Conservation (phyloP, 1,140 invertebrate genomes). For the Berghia stephanieae region DNA sequence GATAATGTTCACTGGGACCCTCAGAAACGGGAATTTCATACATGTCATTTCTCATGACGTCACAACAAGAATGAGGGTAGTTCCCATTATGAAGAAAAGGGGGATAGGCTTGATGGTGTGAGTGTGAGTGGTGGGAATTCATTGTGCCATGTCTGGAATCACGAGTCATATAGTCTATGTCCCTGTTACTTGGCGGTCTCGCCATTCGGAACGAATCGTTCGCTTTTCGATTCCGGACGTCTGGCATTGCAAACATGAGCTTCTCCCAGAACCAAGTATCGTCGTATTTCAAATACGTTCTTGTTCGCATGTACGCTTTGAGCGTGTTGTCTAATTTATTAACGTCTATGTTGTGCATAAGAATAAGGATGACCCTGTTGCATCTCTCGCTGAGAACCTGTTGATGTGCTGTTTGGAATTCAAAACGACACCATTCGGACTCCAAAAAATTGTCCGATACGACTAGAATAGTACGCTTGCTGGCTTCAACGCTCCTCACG, state of each 20-base stretch:
- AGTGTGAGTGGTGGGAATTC: neutral
- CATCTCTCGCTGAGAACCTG: conserved; percentile 42
- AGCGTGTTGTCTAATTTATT: conserved; percentile 43
- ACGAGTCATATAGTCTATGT: conserved; percentile 32
- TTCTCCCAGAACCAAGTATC: conserved; percentile 92
- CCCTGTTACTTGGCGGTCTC: conserved; percentile 29
- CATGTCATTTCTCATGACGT: no score
- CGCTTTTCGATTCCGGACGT: conserved; percentile 26
- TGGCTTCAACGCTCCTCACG: conserved; percentile 42
- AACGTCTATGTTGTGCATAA: conserved; percentile 45
- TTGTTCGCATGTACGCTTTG: conserved; percentile 68
- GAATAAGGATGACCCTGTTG: conserved; percentile 43
- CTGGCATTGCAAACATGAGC: conserved; percentile 85
- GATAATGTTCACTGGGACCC: neutral
- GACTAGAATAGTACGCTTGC: conserved; percentile 48
- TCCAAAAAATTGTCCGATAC: conserved; percentile 46
- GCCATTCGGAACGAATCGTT: neutral
- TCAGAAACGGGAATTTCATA: conserved; percentile 40
- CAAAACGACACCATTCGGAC: conserved; percentile 52
- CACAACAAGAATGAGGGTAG: no score
- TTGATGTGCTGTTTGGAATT: conserved; percentile 52
- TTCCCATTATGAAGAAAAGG: no score
- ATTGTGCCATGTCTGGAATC: neutral
- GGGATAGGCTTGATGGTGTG: neutral
- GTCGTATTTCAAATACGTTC: conserved; percentile 73